phyloP scores from a whole-genome alignment of 2,797 vertebrate genomes.

The Trichosurus vulpecula region DNA sequence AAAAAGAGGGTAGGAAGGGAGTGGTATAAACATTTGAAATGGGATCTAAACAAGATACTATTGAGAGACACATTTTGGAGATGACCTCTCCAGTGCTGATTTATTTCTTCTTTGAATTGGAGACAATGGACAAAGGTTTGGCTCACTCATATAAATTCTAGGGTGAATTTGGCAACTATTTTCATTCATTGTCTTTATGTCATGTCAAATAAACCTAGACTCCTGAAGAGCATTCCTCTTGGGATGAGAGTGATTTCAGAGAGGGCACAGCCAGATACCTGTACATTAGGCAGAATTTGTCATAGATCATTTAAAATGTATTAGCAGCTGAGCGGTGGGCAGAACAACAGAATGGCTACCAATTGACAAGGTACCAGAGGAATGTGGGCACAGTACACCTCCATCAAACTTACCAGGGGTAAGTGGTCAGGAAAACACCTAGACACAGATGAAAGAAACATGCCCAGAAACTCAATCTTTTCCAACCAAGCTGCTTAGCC shows the following conservation, averaged over 20 bases:
- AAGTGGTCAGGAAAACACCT: background rate
- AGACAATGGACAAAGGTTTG: no score
- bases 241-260: background rate
- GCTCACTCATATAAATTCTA: rapidly evolving
- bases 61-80: background rate
- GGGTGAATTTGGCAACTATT: background rate
- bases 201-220: rapidly evolving
- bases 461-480: background rate
- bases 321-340: background rate
- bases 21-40: background rate
- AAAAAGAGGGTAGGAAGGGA: background rate
- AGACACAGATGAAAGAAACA: background rate
- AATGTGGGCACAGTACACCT: background rate
- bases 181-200: rapidly evolving
- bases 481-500: background rate
- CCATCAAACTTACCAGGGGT: background rate
- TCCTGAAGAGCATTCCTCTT: background rate
- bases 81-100: background rate
- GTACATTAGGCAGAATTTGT: background rate
- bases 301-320: background rate
- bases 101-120: background rate
- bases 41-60: background rate
- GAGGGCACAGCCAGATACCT: background rate
- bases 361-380: background rate
- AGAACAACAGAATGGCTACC: background rate